Base-by-base conservation (phyloP, 1,140 invertebrate genomes). In the Cephus cinctus region DNA sequence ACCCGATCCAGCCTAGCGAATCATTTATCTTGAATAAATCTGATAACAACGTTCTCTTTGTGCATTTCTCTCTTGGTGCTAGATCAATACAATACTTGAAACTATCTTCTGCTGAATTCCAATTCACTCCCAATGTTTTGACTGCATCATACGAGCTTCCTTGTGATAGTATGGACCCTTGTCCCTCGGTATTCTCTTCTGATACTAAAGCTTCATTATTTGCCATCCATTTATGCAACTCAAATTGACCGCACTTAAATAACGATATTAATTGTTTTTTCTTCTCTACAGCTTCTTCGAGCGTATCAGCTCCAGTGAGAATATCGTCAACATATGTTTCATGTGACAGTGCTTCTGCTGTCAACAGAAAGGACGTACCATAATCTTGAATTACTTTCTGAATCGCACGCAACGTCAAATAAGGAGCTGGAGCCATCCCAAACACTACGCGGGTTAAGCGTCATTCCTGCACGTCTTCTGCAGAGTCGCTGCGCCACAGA, bases 321-420 rank as follows among this genome's bases (percentile, higher is more conserved):
- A 71, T 42, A 55, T 80, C 75, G 46, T 80, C 77, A 3, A 78
- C 64, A 50, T 78, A 80, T 44, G 73, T 73, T 49, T 73, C 65
- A n/a, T 51, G 56, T 19, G 20, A 14, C 12, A 74, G 63, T 11
- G 60, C 50, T 22, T 57, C 34, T 35, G 53, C 34, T 22, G 59
- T 63, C 6, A 43, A 36, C 15, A 66, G 60, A 57, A 49, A 67
- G 2, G 54, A 41, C 8, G 8, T 5, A 11, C 44, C 6, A 8
- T 47, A 1, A 20, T 43, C 40, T 11, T 39, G 15, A 6, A 56
- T 62, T 2, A 65, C 44, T 60, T 65, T 63, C n/a, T 67, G 27
- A 5, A 78, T 31, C 54, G 27, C 54, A 35, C 59, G 36, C 6
- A 58, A 63, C 4, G 70, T 68, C 15, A 69, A 38, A 47, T 49